Conservation (phyloP, 2,113 vertebrate genomes). For the Micromys minutus region DNA sequence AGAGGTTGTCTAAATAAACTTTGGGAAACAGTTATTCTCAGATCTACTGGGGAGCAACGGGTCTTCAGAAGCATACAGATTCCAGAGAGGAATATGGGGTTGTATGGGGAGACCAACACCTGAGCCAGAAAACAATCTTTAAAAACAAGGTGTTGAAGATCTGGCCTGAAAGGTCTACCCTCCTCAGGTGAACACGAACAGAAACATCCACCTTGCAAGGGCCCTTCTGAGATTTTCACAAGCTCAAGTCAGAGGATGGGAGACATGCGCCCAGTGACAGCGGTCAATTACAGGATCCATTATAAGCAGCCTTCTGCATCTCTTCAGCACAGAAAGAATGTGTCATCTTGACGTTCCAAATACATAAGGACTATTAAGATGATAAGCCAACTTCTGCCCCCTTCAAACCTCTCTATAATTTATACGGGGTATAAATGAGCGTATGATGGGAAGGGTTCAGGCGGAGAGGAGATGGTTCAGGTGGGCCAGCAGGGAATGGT, state of each 20-base stretch:
- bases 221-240: neutral
- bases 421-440: neutral
- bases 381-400: constrained; percentile 37
- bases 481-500: neutral
- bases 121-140: neutral
- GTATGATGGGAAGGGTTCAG: neutral
- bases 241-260: neutral
- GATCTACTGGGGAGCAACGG: constrained; percentile 40
- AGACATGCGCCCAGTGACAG: constrained; percentile 26
- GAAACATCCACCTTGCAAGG: neutral
- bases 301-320: constrained; percentile 22
- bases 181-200: neutral
- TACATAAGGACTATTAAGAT: constrained; percentile 37
- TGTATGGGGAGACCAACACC: neutral
- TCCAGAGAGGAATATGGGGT: neutral
- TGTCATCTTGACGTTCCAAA: constrained; percentile 49
- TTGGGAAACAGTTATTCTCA: constrained; percentile 49
- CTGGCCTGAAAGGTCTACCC: neutral
- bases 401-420: constrained; percentile 40
- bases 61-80: neutral
- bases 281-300: constrained; percentile 23
- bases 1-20: constrained; percentile 68
- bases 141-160: neutral
- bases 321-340: constrained; percentile 13
- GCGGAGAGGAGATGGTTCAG: neutral